phyloP scores from a whole-genome alignment of 2,113 vertebrate species.

The Gavia stellata region DNA sequence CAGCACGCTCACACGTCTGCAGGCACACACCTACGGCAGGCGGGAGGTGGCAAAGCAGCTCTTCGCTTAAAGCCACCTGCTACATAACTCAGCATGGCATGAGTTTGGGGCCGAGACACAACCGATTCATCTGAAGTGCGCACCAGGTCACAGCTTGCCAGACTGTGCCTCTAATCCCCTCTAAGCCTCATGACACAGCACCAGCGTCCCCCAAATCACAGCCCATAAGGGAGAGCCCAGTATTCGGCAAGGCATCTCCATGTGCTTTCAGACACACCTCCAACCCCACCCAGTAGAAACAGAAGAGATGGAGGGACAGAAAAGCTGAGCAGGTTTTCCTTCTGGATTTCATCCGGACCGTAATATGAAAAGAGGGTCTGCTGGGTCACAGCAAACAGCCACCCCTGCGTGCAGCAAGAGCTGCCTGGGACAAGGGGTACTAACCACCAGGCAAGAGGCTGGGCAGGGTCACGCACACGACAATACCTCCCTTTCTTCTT shows the following conservation, averaged over 20 bases:
- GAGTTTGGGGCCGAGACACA: background rate
- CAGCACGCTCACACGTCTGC: accelerated
- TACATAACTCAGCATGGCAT: background rate
- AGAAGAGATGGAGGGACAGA: background rate
- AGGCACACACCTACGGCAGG: background rate
- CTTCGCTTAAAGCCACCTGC: background rate
- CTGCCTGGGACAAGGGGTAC: background rate
- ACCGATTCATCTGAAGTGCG: background rate
- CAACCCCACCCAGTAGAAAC: background rate
- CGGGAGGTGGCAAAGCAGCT: background rate
- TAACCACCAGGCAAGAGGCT: background rate
- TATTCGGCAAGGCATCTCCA: background rate
- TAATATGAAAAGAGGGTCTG: background rate
- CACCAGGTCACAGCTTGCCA: background rate
- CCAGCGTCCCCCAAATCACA: background rate
- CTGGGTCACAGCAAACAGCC: too few species aligned
- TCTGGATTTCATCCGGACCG: background rate
- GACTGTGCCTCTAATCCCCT: background rate
- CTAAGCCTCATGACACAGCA: background rate
- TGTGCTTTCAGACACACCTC: background rate
- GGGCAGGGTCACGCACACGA: too few species aligned
- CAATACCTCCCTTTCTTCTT: background rate
- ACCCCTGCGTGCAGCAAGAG: background rate
- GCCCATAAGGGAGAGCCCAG: background rate
- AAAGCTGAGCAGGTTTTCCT: background rate